phyloP scores from a whole-genome alignment of 2,113 vertebrate species.

The Onychostruthus taczanowskii region DNA sequence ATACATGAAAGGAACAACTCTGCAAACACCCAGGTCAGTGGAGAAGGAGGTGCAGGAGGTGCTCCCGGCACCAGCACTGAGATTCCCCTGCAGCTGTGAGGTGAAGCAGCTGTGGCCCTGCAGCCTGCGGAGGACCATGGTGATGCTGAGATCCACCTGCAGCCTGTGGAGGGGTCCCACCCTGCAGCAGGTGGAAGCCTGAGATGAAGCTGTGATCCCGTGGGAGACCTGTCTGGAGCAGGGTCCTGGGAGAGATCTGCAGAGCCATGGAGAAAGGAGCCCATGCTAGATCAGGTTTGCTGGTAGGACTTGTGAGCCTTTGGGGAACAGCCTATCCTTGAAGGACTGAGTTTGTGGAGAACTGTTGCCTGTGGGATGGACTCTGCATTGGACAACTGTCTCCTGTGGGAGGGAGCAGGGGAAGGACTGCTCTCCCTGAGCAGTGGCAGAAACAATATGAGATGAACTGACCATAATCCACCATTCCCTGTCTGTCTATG shows the following conservation, averaged over 20 bases:
- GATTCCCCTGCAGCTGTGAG: background rate
- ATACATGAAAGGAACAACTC: background rate
- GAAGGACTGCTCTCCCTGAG: background rate
- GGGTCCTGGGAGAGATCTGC: background rate
- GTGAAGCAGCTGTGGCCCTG: background rate
- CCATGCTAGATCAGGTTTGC: background rate
- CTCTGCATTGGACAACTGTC: background rate
- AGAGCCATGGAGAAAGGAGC: background rate
- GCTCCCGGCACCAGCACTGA: background rate
- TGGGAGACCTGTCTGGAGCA: background rate
- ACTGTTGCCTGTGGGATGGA: background rate
- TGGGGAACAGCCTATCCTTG: background rate
- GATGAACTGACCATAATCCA: background rate
- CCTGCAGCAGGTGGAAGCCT: background rate
- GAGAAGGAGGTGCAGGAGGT: background rate
- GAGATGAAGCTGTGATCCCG: rapidly evolving
- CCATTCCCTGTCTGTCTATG: background rate
- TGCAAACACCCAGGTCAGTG: background rate
- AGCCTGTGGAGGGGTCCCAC: rapidly evolving
- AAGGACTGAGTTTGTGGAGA: background rate
- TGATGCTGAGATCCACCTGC: background rate
- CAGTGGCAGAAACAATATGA: background rate
- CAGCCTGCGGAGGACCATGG: rapidly evolving
- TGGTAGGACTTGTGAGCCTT: background rate
- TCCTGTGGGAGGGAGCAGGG: background rate